Percentiles rank a stretch among this genome's conserved stretches.
phyloP scores from a whole-genome alignment of 2,797 vertebrate genomes.

The Enteromius fasciolatus region DNA sequence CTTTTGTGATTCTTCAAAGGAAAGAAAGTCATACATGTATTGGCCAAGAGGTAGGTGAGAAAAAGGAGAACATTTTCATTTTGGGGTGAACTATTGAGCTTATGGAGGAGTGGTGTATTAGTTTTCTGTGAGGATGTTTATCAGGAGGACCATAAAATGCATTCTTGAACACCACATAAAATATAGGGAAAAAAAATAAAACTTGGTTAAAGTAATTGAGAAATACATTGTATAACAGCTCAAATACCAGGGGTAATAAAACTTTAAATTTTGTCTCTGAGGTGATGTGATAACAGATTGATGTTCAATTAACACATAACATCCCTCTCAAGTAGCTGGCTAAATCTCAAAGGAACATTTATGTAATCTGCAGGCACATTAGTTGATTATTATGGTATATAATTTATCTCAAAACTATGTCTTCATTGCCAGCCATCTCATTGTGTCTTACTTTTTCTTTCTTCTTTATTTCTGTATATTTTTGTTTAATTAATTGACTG shows the following conservation, averaged over 20 bases:
- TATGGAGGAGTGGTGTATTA: neutral
- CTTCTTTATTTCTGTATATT: neutral
- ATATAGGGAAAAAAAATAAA: neutral
- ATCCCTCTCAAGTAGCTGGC: neutral
- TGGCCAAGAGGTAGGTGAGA: neutral
- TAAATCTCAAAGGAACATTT: conserved; percentile 1
- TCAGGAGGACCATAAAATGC: neutral
- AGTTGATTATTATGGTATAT: conserved; percentile 11
- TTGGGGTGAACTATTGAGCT: neutral
- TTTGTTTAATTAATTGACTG: neutral
- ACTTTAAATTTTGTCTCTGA: neutral
- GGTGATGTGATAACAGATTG: conserved; percentile 10
- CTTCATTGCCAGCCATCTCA: neutral
- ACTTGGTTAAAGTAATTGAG: neutral
- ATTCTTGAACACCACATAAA: neutral
- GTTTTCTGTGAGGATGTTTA: neutral
- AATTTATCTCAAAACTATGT: neutral
- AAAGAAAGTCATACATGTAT: neutral
- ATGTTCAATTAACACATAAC: conserved; percentile 10
- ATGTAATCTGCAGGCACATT: neutral
- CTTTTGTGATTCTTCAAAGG: neutral
- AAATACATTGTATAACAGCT: neutral
- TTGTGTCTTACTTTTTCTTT: neutral
- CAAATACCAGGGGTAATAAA: neutral
- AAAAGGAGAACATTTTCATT: neutral